Evolutionary conservation across 2,888 invertebrate species (phyloP).

Genomic region (Oligia latruncula): DNA sequence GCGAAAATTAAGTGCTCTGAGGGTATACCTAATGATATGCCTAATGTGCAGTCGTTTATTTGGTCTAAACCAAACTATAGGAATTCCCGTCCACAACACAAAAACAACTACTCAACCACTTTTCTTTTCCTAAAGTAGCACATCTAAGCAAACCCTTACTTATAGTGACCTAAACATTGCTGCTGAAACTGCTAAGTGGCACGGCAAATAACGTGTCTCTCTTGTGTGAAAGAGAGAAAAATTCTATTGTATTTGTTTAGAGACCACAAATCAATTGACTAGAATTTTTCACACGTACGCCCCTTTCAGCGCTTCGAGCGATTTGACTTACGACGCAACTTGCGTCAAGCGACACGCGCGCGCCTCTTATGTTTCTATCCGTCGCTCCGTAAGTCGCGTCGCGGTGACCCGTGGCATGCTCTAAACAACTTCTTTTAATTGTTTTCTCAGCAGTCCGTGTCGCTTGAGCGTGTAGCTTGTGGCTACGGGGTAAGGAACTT

Average conservation of each 20-base stretch:
- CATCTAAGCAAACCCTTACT: background rate
- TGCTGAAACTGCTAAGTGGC: background rate
- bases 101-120: background rate
- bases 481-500: no score
- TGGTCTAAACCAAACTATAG: no score
- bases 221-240: background rate
- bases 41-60: no score
- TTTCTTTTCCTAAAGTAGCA: background rate
- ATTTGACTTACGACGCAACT: background rate
- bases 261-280: background rate
- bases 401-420: background rate
- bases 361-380: background rate
- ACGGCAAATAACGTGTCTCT: slow-evolving; percentile 20
- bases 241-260: background rate
- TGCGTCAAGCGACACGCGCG: background rate
- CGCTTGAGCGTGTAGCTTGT: no score
- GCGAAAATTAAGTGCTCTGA: no score
- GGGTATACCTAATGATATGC: no score
- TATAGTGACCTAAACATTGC: background rate
- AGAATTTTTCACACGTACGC: background rate
- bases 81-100: background rate
- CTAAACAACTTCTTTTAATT: background rate
- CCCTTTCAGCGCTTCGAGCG: background rate
- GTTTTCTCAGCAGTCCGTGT: background rate
- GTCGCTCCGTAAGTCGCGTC: background rate